phyloP scores from a whole-genome alignment of 2,888 invertebrate genomes.

The Hydropsyche betteni region DNA sequence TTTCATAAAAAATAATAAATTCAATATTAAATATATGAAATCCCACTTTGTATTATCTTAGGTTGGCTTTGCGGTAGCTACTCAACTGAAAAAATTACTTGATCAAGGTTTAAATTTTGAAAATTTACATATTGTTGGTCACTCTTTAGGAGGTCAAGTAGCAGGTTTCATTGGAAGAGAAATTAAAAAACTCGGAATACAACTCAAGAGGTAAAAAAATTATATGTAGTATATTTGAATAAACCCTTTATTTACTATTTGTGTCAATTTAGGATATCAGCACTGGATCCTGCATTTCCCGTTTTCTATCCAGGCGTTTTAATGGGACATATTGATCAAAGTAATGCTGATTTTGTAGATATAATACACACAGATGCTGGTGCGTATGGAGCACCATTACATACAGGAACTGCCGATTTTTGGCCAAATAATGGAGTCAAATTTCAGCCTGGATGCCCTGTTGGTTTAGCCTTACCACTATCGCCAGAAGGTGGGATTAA shows the following conservation, averaged over 20 bases:
- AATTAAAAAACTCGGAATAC: conserved; percentile 60
- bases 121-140: conserved; percentile 63
- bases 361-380: conserved; percentile 77
- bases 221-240: conserved; percentile 23
- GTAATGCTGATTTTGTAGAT: conserved; percentile 71
- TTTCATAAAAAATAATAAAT: too few species aligned
- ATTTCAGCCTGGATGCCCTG: conserved; percentile 70
- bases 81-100: conserved; percentile 57
- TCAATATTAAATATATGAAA: neutral
- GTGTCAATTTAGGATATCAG: conserved; percentile 63
- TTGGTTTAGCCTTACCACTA: conserved; percentile 61
- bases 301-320: conserved; percentile 66
- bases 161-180: conserved; percentile 64
- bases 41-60: too few species aligned
- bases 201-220: conserved; percentile 59
- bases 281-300: conserved; percentile 70
- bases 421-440: conserved; percentile 71
- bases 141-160: conserved; percentile 65
- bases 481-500: conserved; percentile 23
- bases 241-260: neutral
- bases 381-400: conserved; percentile 67
- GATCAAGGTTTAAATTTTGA: conserved; percentile 59
- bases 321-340: conserved; percentile 63
- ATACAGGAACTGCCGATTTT: conserved; percentile 69
- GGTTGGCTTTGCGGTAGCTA: too few species aligned